Base-by-base conservation (phyloP, 1,140 invertebrate species). In the Drosophila punjabiensis region DNA sequence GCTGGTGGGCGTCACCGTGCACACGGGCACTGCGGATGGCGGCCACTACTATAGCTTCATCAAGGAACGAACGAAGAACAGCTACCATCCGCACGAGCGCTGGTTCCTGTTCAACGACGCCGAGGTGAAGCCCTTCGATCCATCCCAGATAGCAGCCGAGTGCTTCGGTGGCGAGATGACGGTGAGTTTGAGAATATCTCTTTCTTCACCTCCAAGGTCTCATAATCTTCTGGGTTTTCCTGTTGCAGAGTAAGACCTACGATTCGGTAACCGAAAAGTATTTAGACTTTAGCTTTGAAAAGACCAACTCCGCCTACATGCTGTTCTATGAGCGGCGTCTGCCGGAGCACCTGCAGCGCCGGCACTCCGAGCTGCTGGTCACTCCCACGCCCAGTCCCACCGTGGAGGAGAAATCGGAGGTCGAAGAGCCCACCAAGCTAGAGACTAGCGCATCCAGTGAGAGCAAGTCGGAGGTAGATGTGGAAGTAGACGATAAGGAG, bases 11-110 rank as follows among this genome's bases (percentile, higher is more conserved):
- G 98, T 99, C 1, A 99, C 98, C 0, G 98, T 99, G 1, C 98
- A 99, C 93, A 99, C 98, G 11, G 98, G 98, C 6, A 99, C 98
- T 3, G 98, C 98, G 1, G 98, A 99, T 93, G 98, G 98, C 33
- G 98, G 98, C 2, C 98, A 99, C 93, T 99, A 99, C 94, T 99
- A 99, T 93, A 98, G 97, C 92, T 99, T 99, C 91, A 99, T 99
- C 76, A 95, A 98, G 65, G 98, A 98, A 93, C 94, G 96, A 35
- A 96, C 96, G 33, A 94, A 95, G 30, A 95, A 55, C 35, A 76
- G 63, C 20, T 82, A 89, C 28, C 79, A 84, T 67, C 86, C 86
- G 1, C 77, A 91, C 64, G 97, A 98, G 93, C 98, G 98, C 81
- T 98, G 98, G 98, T 97, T 98, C 87, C 94, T 98, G 8, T 99